Evolutionary conservation across 1,140 invertebrate genomes (phyloP).

Genomic region (Micrasema minimum): DNA sequence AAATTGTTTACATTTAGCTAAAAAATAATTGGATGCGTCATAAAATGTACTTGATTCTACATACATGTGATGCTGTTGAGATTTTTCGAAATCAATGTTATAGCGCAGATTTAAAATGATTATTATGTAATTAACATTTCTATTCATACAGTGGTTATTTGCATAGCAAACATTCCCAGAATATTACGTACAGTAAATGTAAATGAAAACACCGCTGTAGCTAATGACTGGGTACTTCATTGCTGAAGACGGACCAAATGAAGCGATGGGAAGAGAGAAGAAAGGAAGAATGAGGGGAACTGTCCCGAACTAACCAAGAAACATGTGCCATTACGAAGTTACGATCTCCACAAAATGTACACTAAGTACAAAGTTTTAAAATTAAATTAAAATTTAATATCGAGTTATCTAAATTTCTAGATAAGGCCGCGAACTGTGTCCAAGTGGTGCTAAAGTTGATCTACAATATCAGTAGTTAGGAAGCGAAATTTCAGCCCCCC

Average conservation of each 20-base stretch:
- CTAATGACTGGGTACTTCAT: slow-evolving; percentile 16
- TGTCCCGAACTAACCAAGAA: slow-evolving; percentile 31
- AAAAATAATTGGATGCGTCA: too few relatives aligned
- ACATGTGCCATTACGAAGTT: slow-evolving; percentile 41
- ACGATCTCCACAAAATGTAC: slow-evolving; percentile 4
- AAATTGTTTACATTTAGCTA: neutral
- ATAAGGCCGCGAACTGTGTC: too few relatives aligned
- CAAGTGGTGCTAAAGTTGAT: too few relatives aligned
- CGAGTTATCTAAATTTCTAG: slow-evolving; percentile 10
- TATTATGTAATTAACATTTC: too few relatives aligned
- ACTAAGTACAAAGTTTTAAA: slow-evolving; percentile 40
- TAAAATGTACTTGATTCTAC: too few relatives aligned
- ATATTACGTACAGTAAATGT: slow-evolving; percentile 15
- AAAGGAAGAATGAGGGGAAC: neutral
- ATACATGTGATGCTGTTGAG: too few relatives aligned
- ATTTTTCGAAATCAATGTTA: too few relatives aligned
- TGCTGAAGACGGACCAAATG: slow-evolving; percentile 20
- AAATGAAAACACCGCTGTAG: slow-evolving; percentile 18
- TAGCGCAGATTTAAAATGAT: too few relatives aligned
- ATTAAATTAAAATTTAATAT: slow-evolving; percentile 41
- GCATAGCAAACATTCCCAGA: slow-evolving; percentile 14
- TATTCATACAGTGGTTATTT: neutral
- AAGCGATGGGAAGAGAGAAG: slow-evolving; percentile 1
- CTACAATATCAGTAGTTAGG: too few relatives aligned
- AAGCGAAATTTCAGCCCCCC: too few relatives aligned